Evolutionary conservation across 2,113 vertebrate genomes (phyloP), one percentile per base, ranked within the genome.

Genomic region (Crotalus viridis): DNA sequence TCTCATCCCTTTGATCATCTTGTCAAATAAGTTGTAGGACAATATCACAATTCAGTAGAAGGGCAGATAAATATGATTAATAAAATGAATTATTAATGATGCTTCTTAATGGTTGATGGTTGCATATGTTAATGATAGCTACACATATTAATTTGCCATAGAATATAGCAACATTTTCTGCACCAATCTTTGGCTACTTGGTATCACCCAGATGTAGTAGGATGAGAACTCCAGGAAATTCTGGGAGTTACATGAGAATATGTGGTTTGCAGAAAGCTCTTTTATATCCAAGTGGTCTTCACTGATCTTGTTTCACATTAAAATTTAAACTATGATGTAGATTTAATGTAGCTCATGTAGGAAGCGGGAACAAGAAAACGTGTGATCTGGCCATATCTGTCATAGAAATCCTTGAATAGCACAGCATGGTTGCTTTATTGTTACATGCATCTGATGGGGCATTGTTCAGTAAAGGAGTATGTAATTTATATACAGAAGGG

Each of bases 11-110:
- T 90, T 93, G 81, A 26, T 43, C 57, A 55, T 39, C 43, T 55
- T 81, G 91, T 74, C 52, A 19, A 33, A 81, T 64, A 92, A 51
- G 24, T 92, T 92, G 69, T 92, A 92, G 19, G 51, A 43, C 69
- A 92, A 39, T 89, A 81, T 89, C 33, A 56, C 39, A 81, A 28
- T 89, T 92, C 33, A n/a, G 39, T 43, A 74, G 33, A 55, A 43
- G 33, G 59, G 22, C n/a, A 88, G 61, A 46, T 0, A 81, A 92
- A 74, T 39, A 10, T 17, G 17, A 28, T 52, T 74, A 74, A 46
- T 54, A 55, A 64, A 61, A 89, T 88, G n/a, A 69, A 69, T 88
- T 64, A 28, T 39, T 39, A 39, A 39, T 46, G 51, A 12, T 54
- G 28, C 9, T 81, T 4, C 64, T 69, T 69, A 69, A n/a, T 7